phyloP scores from a whole-genome alignment of 2,888 invertebrate species.

The Trissonchulus latispiculum region DNA sequence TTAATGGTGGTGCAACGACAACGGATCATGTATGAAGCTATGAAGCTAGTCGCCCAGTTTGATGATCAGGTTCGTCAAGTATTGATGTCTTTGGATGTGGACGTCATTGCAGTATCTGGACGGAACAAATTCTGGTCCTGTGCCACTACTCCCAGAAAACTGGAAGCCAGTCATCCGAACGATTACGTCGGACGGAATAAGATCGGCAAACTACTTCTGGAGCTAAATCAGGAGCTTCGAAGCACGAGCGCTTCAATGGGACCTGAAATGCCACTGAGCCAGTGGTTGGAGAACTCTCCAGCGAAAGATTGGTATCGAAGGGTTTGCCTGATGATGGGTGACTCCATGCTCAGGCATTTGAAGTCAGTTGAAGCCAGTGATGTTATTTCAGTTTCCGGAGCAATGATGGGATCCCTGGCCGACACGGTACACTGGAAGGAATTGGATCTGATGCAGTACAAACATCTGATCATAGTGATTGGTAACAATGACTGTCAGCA shows the following conservation, averaged over 20 bases:
- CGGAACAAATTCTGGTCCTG: background rate
- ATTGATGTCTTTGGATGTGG: background rate
- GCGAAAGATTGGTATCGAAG: background rate
- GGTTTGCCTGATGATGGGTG: background rate
- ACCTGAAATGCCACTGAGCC: background rate
- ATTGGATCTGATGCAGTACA: background rate
- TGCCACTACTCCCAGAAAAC: background rate
- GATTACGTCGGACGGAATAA: background rate
- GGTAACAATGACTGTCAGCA: too few species aligned
- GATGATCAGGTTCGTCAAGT: background rate
- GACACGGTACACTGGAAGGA: background rate
- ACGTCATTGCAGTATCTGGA: background rate
- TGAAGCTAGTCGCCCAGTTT: background rate
- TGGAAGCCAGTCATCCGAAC: background rate
- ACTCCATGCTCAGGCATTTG: background rate
- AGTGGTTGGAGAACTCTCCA: background rate
- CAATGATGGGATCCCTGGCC: background rate
- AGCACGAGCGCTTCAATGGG: background rate
- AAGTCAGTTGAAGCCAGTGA: background rate
- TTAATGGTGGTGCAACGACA: background rate
- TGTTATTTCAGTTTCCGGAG: background rate
- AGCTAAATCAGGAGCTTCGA: background rate
- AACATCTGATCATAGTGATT: background rate
- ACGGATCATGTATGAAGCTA: background rate
- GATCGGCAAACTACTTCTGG: background rate